Evolutionary conservation across 2,888 invertebrate genomes (phyloP).

Genomic region (Branchipolynoe longqiensis): DNA sequence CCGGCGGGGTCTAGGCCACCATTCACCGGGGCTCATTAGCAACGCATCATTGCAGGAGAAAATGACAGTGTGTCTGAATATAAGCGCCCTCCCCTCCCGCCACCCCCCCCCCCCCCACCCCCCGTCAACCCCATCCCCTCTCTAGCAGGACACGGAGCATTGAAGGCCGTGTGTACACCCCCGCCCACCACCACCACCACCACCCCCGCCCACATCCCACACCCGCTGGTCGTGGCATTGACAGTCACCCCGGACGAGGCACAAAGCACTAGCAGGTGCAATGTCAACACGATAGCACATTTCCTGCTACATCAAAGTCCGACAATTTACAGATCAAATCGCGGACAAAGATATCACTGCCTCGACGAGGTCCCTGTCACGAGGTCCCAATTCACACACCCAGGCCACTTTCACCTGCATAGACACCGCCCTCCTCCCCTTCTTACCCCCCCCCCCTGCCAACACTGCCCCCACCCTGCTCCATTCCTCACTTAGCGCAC

Average conservation of each 20-base stretch:
- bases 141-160: background rate
- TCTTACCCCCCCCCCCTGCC: too few species aligned
- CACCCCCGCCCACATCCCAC: background rate
- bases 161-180: background rate
- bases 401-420: too few species aligned
- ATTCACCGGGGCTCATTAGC: conserved; percentile 22
- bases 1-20: conserved; percentile 16
- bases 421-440: too few species aligned
- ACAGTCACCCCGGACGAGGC: background rate
- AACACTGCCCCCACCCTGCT: too few species aligned
- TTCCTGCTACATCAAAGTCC: conserved; percentile 54
- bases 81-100: too few species aligned
- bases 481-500: too few species aligned
- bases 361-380: background rate
- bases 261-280: conserved; percentile 49
- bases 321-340: conserved; percentile 50
- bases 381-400: too few species aligned
- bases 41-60: conserved; percentile 50
- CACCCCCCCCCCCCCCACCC: too few species aligned
- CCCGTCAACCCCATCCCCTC: too few species aligned
- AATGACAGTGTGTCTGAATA: conserved; percentile 47
- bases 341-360: conserved; percentile 41
- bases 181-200: background rate
- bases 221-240: background rate
- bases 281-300: conserved; percentile 56